Base-by-base conservation (phyloP, 2,113 vertebrate species). In the Neodontobutis hainanensis region DNA sequence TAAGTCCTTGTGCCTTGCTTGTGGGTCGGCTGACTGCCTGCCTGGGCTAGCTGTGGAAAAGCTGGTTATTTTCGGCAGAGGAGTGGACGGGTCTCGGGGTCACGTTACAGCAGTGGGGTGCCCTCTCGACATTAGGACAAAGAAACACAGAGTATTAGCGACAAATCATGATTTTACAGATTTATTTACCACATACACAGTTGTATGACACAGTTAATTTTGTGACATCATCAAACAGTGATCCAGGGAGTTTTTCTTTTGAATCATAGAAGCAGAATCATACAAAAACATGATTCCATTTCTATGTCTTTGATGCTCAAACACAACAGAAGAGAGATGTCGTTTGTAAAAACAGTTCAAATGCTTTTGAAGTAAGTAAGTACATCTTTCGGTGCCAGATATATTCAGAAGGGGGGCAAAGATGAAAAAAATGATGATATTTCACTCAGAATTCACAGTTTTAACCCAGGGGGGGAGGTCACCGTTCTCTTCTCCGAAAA, bases 141-240 rank as follows among this genome's bases (percentile, higher is more conserved):
- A 55, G 34, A 8, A 38, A n/a, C 6, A n/a, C 52, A 36, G 14
- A 36, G 34, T 12, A 38, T 55, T n/a, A 36, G 34, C 4, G 52
- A 38, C 34, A 27, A 27, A 27, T 27, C 19, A n/a, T 36, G 14
- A n/a, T 83, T 90, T 90, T 79, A 89, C 88, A 91, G 80, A 66
- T 70, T 76, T 71, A 62, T 77, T 84, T 55, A 85, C 83, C 82
- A 91, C 87, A 88, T 69, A 86, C 76, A 89, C 65, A 87, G 38
- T 66, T 36, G 51, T 55, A 87, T 65, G 74, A 85, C 74, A 90
- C 86, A 88, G 47, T 80, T 83, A 80, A 73, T 75, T 80, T 72
- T 77, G 81, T 86, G 87, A 92, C 88, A 89, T 91, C 73, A 86
- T 90, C 80, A 71, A 90, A 91, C 84, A 89, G 80, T 81, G 82